Base-by-base conservation (phyloP, 2,888 invertebrate species). In the Agriopis marginaria region DNA sequence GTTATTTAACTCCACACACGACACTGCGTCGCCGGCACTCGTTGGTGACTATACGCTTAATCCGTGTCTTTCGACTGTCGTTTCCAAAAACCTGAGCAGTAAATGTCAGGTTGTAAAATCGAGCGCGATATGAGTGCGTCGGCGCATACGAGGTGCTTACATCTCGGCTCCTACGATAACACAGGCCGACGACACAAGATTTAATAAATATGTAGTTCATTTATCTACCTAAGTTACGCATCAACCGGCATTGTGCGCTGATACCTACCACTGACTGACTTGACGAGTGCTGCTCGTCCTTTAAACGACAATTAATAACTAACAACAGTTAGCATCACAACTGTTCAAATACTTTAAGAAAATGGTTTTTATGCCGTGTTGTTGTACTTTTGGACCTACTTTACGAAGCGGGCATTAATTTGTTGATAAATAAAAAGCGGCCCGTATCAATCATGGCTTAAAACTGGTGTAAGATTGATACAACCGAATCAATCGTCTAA, bases 11-110 rank as follows among this genome's bases (percentile, higher is more conserved):
- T 81, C 80, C 82, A 83, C 86, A 80, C 87, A 85, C 86, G 74
- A 76, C 84, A 85, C 86, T 84, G 80, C 78, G 78, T 76, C 84
- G 79, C 80, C 82, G 84, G 74, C 84, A 84, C 82, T 77, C 81
- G 83, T 75, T 83, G 80, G 79, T 82, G 86, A 88, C 88, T 90
- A 85, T 84, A 76, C 80, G 77, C 77, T 88, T 87, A 87, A 90
- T 89, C 88, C 86, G 86, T 81, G 78, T 80, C 83, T 90, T 89
- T 86, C 79, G 82, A 85, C 77, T 85, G 85, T 84, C 79, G 89
- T 90, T 90, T 88, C 91, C 91, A 86, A 93, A 92, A 92, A 90
- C 87, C 85, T 86, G 89, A 86, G 86, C 86, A 86, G 87, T 90
- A 89, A 90, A 90, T 87, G 87, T 89, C 86, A 84, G 85, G 86